Conservation (phyloP, 2,113 vertebrate species). For the Paralichthys olivaceus region DNA sequence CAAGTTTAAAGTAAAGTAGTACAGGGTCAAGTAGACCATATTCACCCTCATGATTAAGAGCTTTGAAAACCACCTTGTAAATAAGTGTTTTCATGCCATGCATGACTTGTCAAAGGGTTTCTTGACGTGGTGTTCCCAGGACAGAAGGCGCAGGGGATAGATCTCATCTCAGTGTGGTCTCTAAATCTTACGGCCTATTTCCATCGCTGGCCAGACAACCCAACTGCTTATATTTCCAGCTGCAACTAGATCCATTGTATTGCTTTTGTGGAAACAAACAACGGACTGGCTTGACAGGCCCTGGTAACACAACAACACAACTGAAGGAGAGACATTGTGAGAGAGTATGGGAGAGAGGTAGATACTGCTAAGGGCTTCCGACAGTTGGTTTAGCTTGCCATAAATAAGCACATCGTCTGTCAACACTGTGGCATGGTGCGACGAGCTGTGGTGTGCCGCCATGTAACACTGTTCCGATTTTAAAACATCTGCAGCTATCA, state of each 20-base stretch:
- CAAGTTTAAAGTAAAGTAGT: not conserved
- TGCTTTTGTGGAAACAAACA: conserved; percentile 72
- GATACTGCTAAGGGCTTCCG: conserved; percentile 38
- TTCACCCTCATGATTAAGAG: conserved; percentile 1
- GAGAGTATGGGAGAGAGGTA: conserved; percentile 19
- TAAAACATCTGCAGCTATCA: conserved; percentile 51
- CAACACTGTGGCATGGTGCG: conserved; percentile 51
- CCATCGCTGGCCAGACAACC: conserved; percentile 48
- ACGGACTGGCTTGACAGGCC: conserved; percentile 40
- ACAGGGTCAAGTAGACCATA: not conserved
- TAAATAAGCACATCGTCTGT: conserved; percentile 74
- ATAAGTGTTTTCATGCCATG: not conserved
- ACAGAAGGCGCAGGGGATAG: conserved; percentile 30
- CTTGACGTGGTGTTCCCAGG: conserved; percentile 32
- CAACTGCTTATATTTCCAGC: conserved; percentile 62
- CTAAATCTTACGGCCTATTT: conserved; percentile 59
- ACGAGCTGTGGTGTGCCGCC: conserved; percentile 36
- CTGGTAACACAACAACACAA: conserved; percentile 48
- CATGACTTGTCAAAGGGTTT: conserved; percentile 18
- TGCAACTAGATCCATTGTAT: conserved; percentile 69
- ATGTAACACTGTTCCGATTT: conserved; percentile 46
- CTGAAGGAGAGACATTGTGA: conserved; percentile 25
- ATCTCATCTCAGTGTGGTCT: conserved; percentile 51
- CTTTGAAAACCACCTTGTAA: not conserved
- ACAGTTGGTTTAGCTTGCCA: conserved; percentile 61